Conservation (phyloP, 2,797 vertebrate species). For the Leptoclinus maculatus region DNA sequence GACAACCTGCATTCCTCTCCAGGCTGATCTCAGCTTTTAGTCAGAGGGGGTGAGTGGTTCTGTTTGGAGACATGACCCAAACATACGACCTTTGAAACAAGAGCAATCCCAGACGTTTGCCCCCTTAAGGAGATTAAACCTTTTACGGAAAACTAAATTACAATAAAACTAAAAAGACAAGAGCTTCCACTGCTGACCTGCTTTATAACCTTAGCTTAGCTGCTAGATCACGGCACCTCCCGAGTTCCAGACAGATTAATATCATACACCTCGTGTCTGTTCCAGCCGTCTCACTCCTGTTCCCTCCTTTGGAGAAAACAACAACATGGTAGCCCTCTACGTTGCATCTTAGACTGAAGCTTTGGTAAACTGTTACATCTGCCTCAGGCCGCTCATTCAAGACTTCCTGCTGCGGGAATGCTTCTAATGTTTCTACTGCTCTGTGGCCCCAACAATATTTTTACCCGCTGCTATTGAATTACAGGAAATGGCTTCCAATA, state of each 20-base stretch:
- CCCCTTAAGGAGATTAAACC: conserved; percentile 78
- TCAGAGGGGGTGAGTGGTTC: conserved; percentile 78
- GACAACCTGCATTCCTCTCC: conserved; percentile 85
- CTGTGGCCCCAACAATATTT: conserved; percentile 92
- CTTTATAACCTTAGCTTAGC: conserved; percentile 77
- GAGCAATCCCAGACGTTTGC: conserved; percentile 76
- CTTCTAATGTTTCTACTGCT: conserved; percentile 87
- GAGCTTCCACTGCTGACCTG: conserved; percentile 56
- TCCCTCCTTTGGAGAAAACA: conserved; percentile 52
- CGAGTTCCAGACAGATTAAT: conserved; percentile 77
- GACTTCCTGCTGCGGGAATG: conserved; percentile 78
- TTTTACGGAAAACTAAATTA: conserved; percentile 77
- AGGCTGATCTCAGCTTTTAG: conserved; percentile 82
- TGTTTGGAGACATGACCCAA: conserved; percentile 82
- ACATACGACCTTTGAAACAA: conserved; percentile 81
- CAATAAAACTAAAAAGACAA: conserved; percentile 68
- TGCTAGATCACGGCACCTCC: conserved; percentile 78
- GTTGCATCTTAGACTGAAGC: conserved; percentile 76
- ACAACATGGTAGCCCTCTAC: conserved; percentile 74
- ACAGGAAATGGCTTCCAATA: conserved; percentile 91
- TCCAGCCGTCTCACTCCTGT: conserved; percentile 25
- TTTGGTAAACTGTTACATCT: conserved; percentile 78
- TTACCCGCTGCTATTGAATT: conserved; percentile 94
- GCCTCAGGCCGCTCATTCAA: conserved; percentile 81
- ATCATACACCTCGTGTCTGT: conserved; percentile 53